phyloP scores from a whole-genome alignment of 1,140 invertebrate genomes.

The Pachyrhynchus sulphureomaculatus region DNA sequence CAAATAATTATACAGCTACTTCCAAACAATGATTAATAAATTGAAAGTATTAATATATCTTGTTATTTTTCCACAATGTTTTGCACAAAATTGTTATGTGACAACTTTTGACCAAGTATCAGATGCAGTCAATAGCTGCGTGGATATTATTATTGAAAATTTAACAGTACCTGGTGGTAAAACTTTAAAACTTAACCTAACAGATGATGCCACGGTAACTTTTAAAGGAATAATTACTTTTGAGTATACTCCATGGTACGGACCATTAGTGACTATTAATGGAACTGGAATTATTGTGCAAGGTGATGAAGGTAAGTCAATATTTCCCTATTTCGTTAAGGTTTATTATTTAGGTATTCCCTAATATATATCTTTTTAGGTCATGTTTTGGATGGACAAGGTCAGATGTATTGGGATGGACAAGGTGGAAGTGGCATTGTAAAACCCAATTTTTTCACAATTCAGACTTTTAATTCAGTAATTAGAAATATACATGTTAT shows the following conservation, averaged over 20 bases:
- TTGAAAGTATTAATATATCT: too few relatives aligned
- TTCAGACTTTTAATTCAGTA: conserved; percentile 10
- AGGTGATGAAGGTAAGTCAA: conserved; percentile 8
- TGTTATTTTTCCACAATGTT: too few relatives aligned
- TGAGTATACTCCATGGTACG: conserved; percentile 15
- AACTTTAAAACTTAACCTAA: conserved; percentile 16
- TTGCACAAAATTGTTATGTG: too few relatives aligned
- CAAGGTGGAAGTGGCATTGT: neutral
- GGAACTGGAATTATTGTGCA: conserved; percentile 6
- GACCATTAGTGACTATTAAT: conserved; percentile 20
- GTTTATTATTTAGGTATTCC: too few relatives aligned
- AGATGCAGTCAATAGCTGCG: neutral
- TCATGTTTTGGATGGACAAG: too few relatives aligned
- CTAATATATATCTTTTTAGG: too few relatives aligned
- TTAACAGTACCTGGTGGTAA: conserved; percentile 14
- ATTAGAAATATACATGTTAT: neutral
- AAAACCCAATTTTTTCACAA: conserved; percentile 16
- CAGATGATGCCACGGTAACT: conserved; percentile 12
- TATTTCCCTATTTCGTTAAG: too few relatives aligned
- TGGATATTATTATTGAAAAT: conserved; percentile 12
- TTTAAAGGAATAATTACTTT: conserved; percentile 23
- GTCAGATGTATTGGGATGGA: conserved; percentile 15
- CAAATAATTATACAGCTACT: too few relatives aligned
- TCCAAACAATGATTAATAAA: too few relatives aligned
- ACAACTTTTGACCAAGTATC: conserved; percentile 11